Base-by-base conservation (phyloP, 2,113 vertebrate species). In the Anoplopoma fimbria region DNA sequence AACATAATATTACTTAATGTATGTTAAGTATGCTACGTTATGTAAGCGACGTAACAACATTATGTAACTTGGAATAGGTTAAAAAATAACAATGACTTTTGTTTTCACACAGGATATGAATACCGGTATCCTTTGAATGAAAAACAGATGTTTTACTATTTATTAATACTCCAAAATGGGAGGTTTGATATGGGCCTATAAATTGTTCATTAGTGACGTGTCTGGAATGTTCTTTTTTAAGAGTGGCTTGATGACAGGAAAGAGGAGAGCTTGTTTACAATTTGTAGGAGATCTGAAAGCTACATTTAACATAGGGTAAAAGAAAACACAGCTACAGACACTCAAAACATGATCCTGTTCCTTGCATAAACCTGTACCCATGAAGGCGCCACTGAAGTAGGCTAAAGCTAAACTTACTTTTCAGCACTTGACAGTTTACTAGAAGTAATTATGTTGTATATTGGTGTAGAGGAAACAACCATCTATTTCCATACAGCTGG, bases 401-500 rank as follows among this genome's bases (percentile, higher is more conserved):
- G 77, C 61, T 60, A 49, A 19, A 10, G 60, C 68, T 64, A 31
- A 91, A 90, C 14, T 58, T 82, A 81, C 63, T 87, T 84, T 83
- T 55, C 42, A 58, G 47, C 40, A 42, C 76, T 69, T 62, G 31
- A 79, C 60, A 82, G 75, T 85, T 77, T 73, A 62, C 65, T 53
- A 21, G 68, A 78, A 80, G 81, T 88, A 79, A 93, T 92, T 86
- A 91, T 67, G 84, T 71, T 70, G 75, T 75, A 78, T 60, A 78
- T 23, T 69, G 64, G 73, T 75, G 74, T 49, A 81, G 88, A 86
- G 85, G 77, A 82, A 92, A 88, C 87, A 81, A 21, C 86, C 88
- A 86, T 91, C 82, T 87, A 79, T 91, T 89, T 89, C 87, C 87
- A 93, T 88, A 87, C 47, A 87, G 78, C 83, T 23, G 45, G 9